Conservation (phyloP, 2,113 vertebrate species). For the Poecile atricapillus region DNA sequence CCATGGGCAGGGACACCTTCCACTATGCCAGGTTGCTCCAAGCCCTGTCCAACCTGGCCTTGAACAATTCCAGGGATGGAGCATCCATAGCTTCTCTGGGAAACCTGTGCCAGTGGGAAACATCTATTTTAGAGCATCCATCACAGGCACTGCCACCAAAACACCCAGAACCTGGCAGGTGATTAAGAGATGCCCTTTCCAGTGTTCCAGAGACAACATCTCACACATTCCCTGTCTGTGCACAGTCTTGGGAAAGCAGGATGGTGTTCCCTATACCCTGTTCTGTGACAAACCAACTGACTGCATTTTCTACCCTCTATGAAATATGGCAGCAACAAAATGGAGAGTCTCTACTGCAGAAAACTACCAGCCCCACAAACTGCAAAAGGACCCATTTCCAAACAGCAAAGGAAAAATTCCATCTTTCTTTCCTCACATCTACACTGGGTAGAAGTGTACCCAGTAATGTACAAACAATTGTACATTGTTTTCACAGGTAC, state of each 20-base stretch:
- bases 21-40: background rate
- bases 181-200: background rate
- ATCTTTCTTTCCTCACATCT: background rate
- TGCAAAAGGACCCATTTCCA: background rate
- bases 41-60: background rate
- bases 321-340: background rate
- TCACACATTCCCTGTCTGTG: rapidly evolving
- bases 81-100: background rate
- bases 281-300: background rate
- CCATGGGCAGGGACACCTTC: background rate
- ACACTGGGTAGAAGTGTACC: too few relatives aligned
- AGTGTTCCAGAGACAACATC: too few relatives aligned
- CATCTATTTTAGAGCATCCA: background rate
- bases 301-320: background rate
- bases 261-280: rapidly evolving
- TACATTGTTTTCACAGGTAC: background rate
- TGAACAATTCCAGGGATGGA: background rate
- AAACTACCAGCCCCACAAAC: rapidly evolving
- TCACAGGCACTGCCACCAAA: background rate
- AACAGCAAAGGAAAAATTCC: background rate
- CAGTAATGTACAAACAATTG: too few relatives aligned
- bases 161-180: background rate
- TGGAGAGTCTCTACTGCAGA: background rate
- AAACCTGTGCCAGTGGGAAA: rapidly evolving
- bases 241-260: background rate